Conservation (phyloP, 35 echinoderm and acorn worm species). For the Nesometra sesokonis region DNA sequence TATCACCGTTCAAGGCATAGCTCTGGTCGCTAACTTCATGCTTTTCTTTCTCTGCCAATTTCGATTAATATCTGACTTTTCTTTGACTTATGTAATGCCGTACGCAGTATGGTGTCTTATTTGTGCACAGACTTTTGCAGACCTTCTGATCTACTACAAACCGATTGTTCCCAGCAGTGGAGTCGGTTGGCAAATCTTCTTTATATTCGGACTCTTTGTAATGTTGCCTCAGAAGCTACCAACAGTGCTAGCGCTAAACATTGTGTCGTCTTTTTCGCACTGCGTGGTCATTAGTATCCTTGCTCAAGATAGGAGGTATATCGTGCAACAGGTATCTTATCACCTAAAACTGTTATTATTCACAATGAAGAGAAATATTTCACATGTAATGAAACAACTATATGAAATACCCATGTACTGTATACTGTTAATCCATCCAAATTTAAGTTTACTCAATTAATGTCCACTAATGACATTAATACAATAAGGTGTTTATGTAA, state of each 20-base stretch:
- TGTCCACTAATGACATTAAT: too few relatives aligned
- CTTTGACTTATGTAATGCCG: neutral
- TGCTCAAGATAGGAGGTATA: neutral
- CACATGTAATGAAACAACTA: too few relatives aligned
- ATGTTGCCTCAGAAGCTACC: neutral
- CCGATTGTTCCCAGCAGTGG: neutral
- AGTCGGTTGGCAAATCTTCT: neutral
- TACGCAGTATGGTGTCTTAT: neutral
- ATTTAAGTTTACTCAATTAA: too few relatives aligned
- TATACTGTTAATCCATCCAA: too few relatives aligned
- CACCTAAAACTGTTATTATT: too few relatives aligned
- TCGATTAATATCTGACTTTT: neutral
- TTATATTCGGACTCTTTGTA: neutral
- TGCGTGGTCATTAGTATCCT: neutral
- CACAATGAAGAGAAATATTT: too few relatives aligned
- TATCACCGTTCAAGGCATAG: neutral
- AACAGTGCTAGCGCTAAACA: neutral
- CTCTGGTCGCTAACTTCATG: neutral
- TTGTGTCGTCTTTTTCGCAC: neutral
- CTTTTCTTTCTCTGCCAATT: neutral
- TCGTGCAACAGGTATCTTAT: neutral
- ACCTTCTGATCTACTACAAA: neutral
- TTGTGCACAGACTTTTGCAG: neutral
- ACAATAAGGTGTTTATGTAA: too few relatives aligned
- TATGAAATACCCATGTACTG: too few relatives aligned